phyloP scores from a whole-genome alignment of 2,113 vertebrate species.

The Silurus glanis region DNA sequence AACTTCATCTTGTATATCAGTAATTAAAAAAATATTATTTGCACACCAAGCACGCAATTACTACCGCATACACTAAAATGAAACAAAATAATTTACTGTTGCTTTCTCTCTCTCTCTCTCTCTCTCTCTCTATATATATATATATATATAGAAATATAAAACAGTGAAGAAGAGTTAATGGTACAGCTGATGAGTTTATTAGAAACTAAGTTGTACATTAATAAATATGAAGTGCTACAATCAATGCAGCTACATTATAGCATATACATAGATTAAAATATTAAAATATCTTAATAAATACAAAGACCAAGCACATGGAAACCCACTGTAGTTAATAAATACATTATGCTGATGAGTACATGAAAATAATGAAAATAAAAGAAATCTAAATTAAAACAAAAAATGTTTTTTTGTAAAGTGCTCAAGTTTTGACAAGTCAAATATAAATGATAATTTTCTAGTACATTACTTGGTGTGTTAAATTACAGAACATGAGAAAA shows the following conservation, averaged over 20 bases:
- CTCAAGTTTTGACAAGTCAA: background rate
- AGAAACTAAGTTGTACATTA: background rate
- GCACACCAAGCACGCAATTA: no score
- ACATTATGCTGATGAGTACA: background rate
- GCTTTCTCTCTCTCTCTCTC: no score
- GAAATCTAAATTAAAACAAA: background rate
- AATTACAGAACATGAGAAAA: background rate
- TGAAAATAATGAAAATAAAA: background rate
- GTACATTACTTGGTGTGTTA: background rate
- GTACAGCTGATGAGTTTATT: background rate
- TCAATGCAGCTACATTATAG: background rate
- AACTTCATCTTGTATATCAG: no score
- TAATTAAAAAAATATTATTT: no score
- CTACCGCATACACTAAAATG: no score
- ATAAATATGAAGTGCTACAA: background rate
- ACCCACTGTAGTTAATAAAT: background rate
- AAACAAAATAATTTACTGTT: no score
- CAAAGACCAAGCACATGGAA: background rate
- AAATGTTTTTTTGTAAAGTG: background rate
- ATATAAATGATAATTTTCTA: background rate
- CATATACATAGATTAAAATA: background rate
- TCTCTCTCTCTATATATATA: no score
- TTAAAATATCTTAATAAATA: slow-evolving; percentile 17
- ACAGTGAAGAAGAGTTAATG: background rate
- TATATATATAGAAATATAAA: no score